Base-by-base conservation (phyloP, 1,140 invertebrate genomes). In the Micrasema minimum region DNA sequence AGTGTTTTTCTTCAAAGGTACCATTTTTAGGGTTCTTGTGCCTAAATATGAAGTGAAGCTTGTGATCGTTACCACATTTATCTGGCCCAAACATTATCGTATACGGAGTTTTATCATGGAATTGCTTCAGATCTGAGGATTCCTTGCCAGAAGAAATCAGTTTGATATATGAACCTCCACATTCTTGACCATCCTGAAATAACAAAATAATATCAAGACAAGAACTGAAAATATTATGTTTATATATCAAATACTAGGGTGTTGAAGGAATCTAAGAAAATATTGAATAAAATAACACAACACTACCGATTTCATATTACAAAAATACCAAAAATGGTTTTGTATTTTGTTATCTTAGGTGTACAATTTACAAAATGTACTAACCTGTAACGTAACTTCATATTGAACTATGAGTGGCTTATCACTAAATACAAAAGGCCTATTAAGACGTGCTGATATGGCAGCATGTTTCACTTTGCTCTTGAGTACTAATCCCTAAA, bases 11-110 rank as follows among this genome's bases (percentile, higher is more conserved):
- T 76, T 93, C 91, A 75, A 94, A 86, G 12, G 89, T 89, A 43
- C 93, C 95, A 80, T 96, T 99, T 74, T 92, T 87, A 12, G 97
- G 97, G 86, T 99, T 99, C 81, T 91, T 93, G 81, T 99, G 96
- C 51, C 93, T 89, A 84, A 99, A 97, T 80, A 99, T 99, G 81
- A 99, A 99, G 83, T 99, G 98, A 57, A 98, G 85, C 89, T 99
- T 98, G 77, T 93, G 90, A 82, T 97, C 95, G 78, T 92, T 95
- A 66, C 97, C 97, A 86, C 98, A 99, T 83, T 99, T 99, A 85
- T 99, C 98, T 9, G 98, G 98, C 1, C 97, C 98, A 86, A 99
- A 99, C 98, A 99, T 99, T 77, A 99, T 96, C 1, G 95, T 95
- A 82, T 98, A 99, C 0, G 96, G 93, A 9, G 97, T 97, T 84